phyloP scores from a whole-genome alignment of 2,888 invertebrate species.

The Euphydryas editha region DNA sequence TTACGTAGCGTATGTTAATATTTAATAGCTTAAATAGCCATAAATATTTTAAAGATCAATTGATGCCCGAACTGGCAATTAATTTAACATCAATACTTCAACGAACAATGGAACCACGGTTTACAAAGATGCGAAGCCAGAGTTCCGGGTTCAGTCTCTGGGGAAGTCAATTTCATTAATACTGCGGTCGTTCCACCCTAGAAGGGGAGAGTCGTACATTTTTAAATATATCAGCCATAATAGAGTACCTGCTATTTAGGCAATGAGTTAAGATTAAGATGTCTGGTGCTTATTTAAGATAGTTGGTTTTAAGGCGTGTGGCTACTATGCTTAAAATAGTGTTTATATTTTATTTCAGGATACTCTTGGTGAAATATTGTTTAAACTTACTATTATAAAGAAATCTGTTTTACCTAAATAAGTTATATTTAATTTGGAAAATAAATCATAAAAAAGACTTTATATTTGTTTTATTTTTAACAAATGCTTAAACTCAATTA shows the following conservation, averaged over 20 bases:
- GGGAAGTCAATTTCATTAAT: conserved; percentile 82
- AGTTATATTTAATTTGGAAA: too few species aligned
- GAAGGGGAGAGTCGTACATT: conserved; percentile 64
- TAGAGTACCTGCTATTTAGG: conserved; percentile 71
- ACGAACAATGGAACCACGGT: conserved; percentile 51
- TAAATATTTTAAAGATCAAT: conserved; percentile 12
- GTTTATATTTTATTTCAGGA: background rate
- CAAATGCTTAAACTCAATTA: too few species aligned
- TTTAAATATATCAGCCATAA: conserved; percentile 77
- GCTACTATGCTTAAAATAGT: background rate
- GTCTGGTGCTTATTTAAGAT: conserved; percentile 44
- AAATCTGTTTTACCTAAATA: too few species aligned
- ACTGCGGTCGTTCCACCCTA: conserved; percentile 61
- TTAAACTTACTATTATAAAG: background rate
- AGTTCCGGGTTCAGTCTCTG: conserved; percentile 58
- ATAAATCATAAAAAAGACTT: too few species aligned
- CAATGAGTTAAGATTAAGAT: conserved; percentile 73
- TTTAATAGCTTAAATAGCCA: background rate
- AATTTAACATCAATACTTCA: conserved; percentile 50
- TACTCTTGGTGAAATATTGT: background rate
- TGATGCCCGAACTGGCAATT: conserved; percentile 33
- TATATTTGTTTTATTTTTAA: too few species aligned
- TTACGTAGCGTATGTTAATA: background rate
- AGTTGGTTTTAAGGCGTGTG: background rate
- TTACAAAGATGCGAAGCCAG: conserved; percentile 46